Conservation (phyloP, 2,113 vertebrate species). For the Halcyon senegalensis region DNA sequence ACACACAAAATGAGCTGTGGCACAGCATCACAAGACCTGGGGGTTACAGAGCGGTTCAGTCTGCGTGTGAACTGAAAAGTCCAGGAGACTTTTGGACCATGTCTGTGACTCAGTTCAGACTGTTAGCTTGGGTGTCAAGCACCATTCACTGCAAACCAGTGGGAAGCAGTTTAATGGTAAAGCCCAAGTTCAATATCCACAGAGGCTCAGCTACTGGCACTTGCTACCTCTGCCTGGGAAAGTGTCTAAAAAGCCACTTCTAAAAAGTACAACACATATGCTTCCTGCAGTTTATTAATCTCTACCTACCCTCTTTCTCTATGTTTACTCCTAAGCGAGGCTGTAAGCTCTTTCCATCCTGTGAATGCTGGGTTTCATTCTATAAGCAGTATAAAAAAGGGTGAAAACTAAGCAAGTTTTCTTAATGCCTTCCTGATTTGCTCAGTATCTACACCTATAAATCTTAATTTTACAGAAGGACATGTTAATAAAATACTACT, state of each 20-base stretch:
- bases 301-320: background rate
- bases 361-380: background rate
- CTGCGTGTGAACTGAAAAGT: background rate
- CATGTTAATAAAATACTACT: background rate
- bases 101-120: background rate
- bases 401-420: background rate
- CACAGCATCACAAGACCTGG: background rate
- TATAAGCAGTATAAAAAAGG: background rate
- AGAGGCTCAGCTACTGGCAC: background rate
- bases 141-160: background rate
- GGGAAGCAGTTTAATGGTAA: background rate
- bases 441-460: background rate
- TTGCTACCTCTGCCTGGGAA: background rate
- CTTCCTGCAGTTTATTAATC: background rate
- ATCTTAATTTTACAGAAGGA: background rate
- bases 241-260: background rate
- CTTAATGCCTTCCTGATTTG: background rate
- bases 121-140: background rate
- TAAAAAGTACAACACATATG: accelerated
- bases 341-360: background rate
- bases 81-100: accelerated
- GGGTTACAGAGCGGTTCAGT: background rate
- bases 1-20: accelerated
- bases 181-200: background rate
- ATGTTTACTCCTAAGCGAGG: background rate